Evolutionary conservation across 2,113 vertebrate species (phyloP).

Genomic region (Pogonocichla stellata): DNA sequence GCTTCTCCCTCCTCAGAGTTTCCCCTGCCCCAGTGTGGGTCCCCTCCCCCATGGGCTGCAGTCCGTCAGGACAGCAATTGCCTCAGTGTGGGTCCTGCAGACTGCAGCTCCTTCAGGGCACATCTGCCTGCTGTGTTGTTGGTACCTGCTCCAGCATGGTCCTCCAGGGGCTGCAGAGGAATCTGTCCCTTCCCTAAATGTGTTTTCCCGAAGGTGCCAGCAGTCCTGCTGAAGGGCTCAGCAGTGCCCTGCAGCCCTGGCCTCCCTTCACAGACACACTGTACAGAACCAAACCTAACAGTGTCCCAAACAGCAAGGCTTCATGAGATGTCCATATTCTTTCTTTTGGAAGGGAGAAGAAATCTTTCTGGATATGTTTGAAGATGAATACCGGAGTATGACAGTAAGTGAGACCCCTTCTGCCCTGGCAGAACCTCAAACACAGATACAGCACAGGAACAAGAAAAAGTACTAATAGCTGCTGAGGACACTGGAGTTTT

Average conservation of each 20-base stretch:
- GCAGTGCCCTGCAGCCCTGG: background rate
- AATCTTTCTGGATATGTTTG: slow-evolving; percentile 99
- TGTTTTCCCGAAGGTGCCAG: background rate
- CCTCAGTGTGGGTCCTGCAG: background rate
- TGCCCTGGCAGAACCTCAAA: background rate
- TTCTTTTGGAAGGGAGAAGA: slow-evolving; percentile 87
- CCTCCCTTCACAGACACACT: background rate
- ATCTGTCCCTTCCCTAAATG: fast-evolving
- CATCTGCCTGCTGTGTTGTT: background rate
- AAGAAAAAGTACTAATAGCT: background rate
- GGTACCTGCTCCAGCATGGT: fast-evolving
- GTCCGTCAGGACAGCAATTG: background rate
- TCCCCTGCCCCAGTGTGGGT: background rate
- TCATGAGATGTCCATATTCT: background rate
- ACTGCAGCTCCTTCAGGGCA: background rate
- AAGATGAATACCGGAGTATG: slow-evolving; percentile 98
- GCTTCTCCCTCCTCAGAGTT: background rate
- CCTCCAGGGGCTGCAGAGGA: background rate
- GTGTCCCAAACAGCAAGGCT: background rate
- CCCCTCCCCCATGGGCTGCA: background rate
- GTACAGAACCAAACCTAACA: background rate
- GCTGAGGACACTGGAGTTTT: background rate
- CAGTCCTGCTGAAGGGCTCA: background rate
- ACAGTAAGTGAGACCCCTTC: slow-evolving; percentile 77
- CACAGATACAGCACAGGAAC: background rate